A percentile compares a stretch with the other conserved stretches of the same genome.
These are phyloP conservation scores for Tachycineta bicolor DNA, from an alignment of 2,113 vertebrate genomes.

Conservation along the genomic window DNA sequence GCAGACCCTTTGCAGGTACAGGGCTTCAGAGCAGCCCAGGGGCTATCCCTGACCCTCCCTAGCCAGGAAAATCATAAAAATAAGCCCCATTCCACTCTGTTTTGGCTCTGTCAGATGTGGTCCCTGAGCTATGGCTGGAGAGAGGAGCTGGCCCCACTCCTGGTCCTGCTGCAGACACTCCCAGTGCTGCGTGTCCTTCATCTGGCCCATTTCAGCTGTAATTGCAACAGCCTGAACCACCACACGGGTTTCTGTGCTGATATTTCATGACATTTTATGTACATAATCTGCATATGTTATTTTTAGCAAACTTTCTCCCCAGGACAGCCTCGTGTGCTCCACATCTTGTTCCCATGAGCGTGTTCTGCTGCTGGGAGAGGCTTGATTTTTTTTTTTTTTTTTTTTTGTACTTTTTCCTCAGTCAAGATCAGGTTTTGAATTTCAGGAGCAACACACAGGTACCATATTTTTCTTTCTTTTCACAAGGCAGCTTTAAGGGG, in stretches of 20 bases:
- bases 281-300: constrained; percentile 56
- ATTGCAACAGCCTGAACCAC: constrained; percentile 45
- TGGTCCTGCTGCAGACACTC: background rate
- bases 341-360: constrained; percentile 35
- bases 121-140: background rate
- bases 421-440: background rate
- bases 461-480: background rate
- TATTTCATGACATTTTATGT: constrained; percentile 61
- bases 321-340: constrained; percentile 31
- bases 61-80: background rate
- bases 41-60: background rate
- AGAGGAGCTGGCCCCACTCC: background rate
- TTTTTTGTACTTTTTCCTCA: background rate
- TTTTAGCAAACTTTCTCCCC: constrained; percentile 64
- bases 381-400: background rate
- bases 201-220: constrained; percentile 23
- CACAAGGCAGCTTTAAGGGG: background rate
- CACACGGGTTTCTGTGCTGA: constrained; percentile 5
- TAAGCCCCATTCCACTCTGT: rapidly evolving
- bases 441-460: background rate
- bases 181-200: constrained; percentile 10
- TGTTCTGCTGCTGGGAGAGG: background rate
- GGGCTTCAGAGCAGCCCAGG: background rate
- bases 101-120: background rate
- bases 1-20: background rate